Evolutionary conservation across 2,113 vertebrate genomes (phyloP), one percentile per base, ranked within the genome.

Genomic region (Stercorarius parasiticus): DNA sequence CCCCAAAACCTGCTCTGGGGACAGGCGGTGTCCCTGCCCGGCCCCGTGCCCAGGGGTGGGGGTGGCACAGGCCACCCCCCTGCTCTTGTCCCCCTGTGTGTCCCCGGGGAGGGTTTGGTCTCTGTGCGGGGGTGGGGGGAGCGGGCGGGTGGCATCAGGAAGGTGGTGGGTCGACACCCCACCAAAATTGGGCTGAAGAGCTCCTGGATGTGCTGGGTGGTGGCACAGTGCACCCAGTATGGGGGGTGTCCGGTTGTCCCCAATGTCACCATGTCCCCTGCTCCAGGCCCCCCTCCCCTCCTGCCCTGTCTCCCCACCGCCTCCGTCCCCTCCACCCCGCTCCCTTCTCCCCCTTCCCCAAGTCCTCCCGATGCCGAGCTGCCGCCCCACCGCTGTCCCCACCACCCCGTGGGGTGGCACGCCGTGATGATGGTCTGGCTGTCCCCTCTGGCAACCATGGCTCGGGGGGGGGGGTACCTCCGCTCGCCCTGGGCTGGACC

Each of bases 141-240:
- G 19, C 1, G 13, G 80, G 21, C 43, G 6, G 42, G 32, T 76
- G 16, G 25, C 14, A 4, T 27, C 40, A 15, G n/a, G 59, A 74
- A 34, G 36, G 59, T 26, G n/a, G 42, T 11, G 53, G 42, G 65
- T 58, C 30, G 23, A 27, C 29, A 15, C 10, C 29, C 29, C 53
- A 18, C 45, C 45, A 27, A 43, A 53, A 52, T 25, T 53, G 80
- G 66, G 65, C 10, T 26, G 52, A 50, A 83, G 71, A 61, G 18
- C 27, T 36, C 40, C 77, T 27, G 59, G 29, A 12, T 11, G 45
- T n/a, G n/a, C 27, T 2, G 1, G 64, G 62, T 32, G 36, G 49
- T 2, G 17, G n/a, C 45, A 8, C 7, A 6, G 30, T 30, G 26
- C 3, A 1, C 56, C 11, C 19, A 1, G 38, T 11, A 6, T 25